Conservation (phyloP, 2,797 vertebrate genomes). For the Poeciliopsis turneri region DNA sequence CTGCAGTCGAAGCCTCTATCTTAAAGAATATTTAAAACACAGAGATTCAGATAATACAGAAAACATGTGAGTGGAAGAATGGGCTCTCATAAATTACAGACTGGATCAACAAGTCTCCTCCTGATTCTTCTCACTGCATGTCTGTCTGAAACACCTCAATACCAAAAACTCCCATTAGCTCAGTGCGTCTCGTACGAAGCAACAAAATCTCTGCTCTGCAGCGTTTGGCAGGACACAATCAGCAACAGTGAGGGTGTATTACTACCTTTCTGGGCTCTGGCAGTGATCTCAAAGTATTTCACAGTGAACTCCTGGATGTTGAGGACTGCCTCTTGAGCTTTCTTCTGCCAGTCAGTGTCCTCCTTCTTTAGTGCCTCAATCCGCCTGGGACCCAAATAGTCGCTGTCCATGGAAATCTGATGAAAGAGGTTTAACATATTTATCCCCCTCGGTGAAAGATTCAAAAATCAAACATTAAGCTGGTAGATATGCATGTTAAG, state of each 20-base stretch:
- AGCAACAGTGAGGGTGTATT: constrained; percentile 32
- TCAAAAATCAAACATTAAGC: background rate
- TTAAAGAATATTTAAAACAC: constrained; percentile 38
- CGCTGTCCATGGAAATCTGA: constrained; percentile 96
- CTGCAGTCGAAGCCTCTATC: constrained; percentile 1
- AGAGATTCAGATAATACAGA: constrained; percentile 36
- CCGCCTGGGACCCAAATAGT: constrained; percentile 92
- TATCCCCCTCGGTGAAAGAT: background rate
- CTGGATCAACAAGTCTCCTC: constrained; percentile 58
- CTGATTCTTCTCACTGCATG: constrained; percentile 48
- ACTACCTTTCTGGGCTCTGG: constrained; percentile 98
- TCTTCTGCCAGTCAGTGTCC: constrained; percentile 95
- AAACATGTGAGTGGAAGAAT: constrained; percentile 5
- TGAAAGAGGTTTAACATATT: constrained; percentile 17
- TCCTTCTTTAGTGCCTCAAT: constrained; percentile 92
- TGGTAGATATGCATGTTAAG: background rate
- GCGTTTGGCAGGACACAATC: constrained; percentile 35
- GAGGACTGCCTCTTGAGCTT: constrained; percentile 93
- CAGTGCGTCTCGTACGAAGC: background rate
- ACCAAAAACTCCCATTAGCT: constrained; percentile 62
- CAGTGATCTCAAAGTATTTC: constrained; percentile 98
- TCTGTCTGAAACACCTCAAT: constrained; percentile 53
- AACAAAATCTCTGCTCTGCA: no score
- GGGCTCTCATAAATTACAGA: constrained; percentile 16
- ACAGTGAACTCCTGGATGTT: constrained; percentile 98